phyloP scores from a whole-genome alignment of 2,888 invertebrate species.

The Euzophera pinguis region DNA sequence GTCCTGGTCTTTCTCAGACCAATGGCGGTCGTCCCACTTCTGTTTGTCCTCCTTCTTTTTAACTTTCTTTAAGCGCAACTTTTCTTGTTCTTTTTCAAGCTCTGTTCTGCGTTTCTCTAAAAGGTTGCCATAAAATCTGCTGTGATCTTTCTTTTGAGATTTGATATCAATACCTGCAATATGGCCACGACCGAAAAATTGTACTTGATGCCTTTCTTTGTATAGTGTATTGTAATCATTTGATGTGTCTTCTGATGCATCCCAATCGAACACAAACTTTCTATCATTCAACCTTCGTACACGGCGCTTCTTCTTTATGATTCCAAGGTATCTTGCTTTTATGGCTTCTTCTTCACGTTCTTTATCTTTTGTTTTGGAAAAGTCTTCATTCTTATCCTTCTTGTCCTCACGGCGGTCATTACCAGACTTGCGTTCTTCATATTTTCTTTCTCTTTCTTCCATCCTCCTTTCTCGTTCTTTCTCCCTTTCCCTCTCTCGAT shows the following conservation, averaged over 20 bases:
- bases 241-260: conserved; percentile 98
- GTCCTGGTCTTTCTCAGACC: conserved; percentile 95
- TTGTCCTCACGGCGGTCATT: conserved; percentile 71
- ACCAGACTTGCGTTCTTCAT: conserved; percentile 74
- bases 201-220: conserved; percentile 97
- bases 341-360: conserved; percentile 97
- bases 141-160: conserved; percentile 95
- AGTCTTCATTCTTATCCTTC: conserved; percentile 75
- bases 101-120: conserved; percentile 97
- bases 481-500: conserved; percentile 64
- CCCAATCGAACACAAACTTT: conserved; percentile 99
- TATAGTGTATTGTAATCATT: conserved; percentile 98
- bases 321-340: conserved; percentile 95
- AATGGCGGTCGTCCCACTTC: conserved; percentile 99
- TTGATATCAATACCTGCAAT: conserved; percentile 99
- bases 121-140: conserved; percentile 97
- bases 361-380: conserved; percentile 86
- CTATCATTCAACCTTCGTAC: conserved; percentile 97
- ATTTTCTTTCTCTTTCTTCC: conserved; percentile 80
- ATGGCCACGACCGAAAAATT: conserved; percentile 98
- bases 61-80: conserved; percentile 93
- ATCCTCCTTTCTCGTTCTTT: conserved; percentile 63
- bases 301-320: conserved; percentile 94
- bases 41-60: conserved; percentile 98
- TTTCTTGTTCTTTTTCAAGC: conserved; percentile 98